Conservation (phyloP, 1,140 invertebrate species). For the Drosophila rhopaloa region DNA sequence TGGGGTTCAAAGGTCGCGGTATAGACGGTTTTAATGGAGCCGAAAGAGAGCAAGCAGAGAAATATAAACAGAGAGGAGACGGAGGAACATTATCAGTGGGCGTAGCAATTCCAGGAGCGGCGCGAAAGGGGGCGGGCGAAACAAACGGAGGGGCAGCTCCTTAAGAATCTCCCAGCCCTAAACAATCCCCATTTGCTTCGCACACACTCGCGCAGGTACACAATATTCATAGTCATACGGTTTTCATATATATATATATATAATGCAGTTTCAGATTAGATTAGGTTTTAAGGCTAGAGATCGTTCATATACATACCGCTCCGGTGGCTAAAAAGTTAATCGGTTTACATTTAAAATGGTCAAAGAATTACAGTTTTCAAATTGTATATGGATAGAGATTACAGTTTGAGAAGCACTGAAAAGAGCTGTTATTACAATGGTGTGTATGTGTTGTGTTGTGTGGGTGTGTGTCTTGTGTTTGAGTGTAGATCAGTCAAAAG, state of each 20-base stretch:
- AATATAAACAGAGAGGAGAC: slow-evolving; percentile 63
- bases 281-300: slow-evolving; percentile 57
- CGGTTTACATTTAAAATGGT: slow-evolving; percentile 62
- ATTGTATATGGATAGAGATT: slow-evolving; percentile 60
- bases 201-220: slow-evolving; percentile 30
- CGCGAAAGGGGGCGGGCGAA: slow-evolving; percentile 19
- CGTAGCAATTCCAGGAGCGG: slow-evolving; percentile 2
- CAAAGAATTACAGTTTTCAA: slow-evolving; percentile 63
- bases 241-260: slow-evolving; percentile 43
- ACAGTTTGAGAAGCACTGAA: slow-evolving; percentile 78
- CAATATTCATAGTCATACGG: slow-evolving; percentile 22
- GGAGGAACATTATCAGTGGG: slow-evolving; percentile 59
- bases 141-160: slow-evolving; percentile 10
- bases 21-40: slow-evolving; percentile 5
- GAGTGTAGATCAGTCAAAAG: background rate
- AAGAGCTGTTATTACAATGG: slow-evolving; percentile 81
- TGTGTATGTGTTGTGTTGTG: slow-evolving; percentile 17
- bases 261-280: slow-evolving; percentile 46
- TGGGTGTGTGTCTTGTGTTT: slow-evolving; percentile 1
- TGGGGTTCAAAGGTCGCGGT: slow-evolving; percentile 83
- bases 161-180: background rate
- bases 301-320: slow-evolving; percentile 82
- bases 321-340: slow-evolving; percentile 81
- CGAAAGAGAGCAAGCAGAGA: slow-evolving; percentile 73
- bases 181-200: slow-evolving; percentile 18